Percentiles rank a stretch among this genome's conserved stretches.
phyloP scores from a whole-genome alignment of 2,797 vertebrate species.

The Cuniculus paca region DNA sequence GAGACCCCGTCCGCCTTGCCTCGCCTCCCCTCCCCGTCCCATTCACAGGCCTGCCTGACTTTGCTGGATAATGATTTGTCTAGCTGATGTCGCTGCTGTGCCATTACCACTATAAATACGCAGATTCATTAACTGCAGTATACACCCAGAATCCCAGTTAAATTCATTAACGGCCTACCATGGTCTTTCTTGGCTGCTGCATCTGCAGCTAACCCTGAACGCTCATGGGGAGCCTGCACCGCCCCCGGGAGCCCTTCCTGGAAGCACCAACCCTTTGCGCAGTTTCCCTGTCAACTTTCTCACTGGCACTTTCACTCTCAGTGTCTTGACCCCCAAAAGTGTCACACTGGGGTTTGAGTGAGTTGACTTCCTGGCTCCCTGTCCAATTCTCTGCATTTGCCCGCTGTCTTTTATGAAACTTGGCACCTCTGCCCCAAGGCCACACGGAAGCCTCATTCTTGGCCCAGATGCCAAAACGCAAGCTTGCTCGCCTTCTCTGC shows the following conservation, averaged over 20 bases:
- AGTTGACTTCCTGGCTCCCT: conserved; percentile 14
- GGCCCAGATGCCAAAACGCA: background rate
- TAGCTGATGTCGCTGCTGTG: conserved; percentile 18
- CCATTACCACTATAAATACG: conserved; percentile 81
- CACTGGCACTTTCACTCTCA: conserved; percentile 69
- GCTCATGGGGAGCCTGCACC: conserved; percentile 70
- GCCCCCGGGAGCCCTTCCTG: conserved; percentile 75
- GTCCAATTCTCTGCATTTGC: background rate
- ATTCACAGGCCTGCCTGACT: background rate
- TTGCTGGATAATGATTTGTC: conserved; percentile 8
- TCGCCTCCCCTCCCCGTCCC: background rate
- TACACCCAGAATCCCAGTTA: conserved; percentile 69
- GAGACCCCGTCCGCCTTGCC: rapidly evolving
- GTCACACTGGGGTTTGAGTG: background rate
- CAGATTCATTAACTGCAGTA: conserved; percentile 83
- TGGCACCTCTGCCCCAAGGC: background rate
- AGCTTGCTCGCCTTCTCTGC: background rate
- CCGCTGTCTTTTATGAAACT: background rate
- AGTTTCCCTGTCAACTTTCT: conserved; percentile 79
- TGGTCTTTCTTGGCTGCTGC: conserved; percentile 70
- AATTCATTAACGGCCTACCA: conserved; percentile 82
- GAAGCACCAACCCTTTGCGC: conserved; percentile 73
- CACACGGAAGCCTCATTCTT: background rate
- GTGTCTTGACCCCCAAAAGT: conserved; percentile 52
- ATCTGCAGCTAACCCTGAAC: conserved; percentile 78